Percentiles rank a stretch among this genome's conserved stretches.
phyloP scores from a whole-genome alignment of 2,888 invertebrate species.

The Timandra comae region DNA sequence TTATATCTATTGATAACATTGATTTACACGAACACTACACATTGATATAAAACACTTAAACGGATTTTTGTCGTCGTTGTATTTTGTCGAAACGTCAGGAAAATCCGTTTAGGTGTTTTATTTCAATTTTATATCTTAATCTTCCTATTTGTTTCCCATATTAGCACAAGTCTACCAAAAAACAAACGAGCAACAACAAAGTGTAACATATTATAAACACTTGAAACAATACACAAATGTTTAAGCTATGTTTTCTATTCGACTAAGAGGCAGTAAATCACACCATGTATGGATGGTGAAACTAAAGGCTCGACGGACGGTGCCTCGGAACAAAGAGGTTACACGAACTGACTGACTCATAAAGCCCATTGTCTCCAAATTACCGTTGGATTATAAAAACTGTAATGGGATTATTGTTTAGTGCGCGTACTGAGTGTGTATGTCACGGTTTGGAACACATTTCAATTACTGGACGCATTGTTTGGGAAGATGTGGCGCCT shows the following conservation, averaged over 20 bases:
- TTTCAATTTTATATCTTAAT: too few species aligned
- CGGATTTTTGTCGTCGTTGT: too few species aligned
- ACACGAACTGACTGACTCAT: slow-evolving; percentile 39
- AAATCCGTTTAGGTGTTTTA: too few species aligned
- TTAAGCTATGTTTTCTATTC: slow-evolving; percentile 1
- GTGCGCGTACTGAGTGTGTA: slow-evolving; percentile 35
- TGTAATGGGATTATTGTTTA: slow-evolving; percentile 63
- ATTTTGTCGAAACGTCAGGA: too few species aligned
- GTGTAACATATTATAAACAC: too few species aligned
- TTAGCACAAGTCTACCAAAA: too few species aligned
- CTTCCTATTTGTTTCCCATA: too few species aligned
- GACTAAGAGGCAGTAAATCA: slow-evolving; percentile 9
- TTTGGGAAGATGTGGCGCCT: slow-evolving; percentile 27
- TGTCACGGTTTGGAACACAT: slow-evolving; percentile 49
- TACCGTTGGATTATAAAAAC: slow-evolving; percentile 56
- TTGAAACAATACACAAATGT: not conserved
- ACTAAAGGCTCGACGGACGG: slow-evolving; percentile 13
- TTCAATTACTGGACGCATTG: slow-evolving; percentile 61
- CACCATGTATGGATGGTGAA: slow-evolving; percentile 12
- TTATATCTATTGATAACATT: too few species aligned
- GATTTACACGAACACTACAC: too few species aligned
- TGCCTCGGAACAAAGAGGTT: slow-evolving; percentile 12
- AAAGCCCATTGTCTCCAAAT: slow-evolving; percentile 53
- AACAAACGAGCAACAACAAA: too few species aligned
- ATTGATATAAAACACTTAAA: too few species aligned